phyloP scores from a whole-genome alignment of 92 coral and sea anemone species.

The Zoanthus gigantus region DNA sequence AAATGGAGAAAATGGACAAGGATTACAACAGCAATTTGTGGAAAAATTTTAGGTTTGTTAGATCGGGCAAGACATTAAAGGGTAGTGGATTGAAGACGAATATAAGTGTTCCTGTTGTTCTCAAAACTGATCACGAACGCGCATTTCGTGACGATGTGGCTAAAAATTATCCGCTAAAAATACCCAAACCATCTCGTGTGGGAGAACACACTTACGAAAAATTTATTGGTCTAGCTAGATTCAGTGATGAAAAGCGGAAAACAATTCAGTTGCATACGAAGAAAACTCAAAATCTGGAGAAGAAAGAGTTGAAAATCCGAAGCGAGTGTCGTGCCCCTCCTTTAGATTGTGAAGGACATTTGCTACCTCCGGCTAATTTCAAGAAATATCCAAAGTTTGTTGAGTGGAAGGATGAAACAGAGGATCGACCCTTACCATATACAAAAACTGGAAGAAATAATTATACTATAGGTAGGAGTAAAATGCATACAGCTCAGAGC shows the following conservation, averaged over 20 bases:
- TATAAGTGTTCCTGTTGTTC: slow-evolving; percentile 8
- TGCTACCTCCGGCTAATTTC: slow-evolving; percentile 72
- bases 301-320: slow-evolving; percentile 54
- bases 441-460: neutral
- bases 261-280: slow-evolving; percentile 61
- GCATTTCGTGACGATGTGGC: slow-evolving; percentile 64
- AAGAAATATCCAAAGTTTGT: slow-evolving; percentile 55
- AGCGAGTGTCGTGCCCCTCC: slow-evolving; percentile 92
- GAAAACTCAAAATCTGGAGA: slow-evolving; percentile 55
- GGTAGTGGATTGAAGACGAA: slow-evolving; percentile 15
- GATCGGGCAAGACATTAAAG: slow-evolving; percentile 68
- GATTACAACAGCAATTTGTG: slow-evolving; percentile 90
- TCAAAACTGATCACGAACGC: slow-evolving; percentile 26
- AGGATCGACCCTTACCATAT: slow-evolving; percentile 44
- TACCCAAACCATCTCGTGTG: slow-evolving; percentile 82
- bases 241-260: slow-evolving; percentile 63
- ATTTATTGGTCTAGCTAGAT: slow-evolving; percentile 68
- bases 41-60: slow-evolving; percentile 90
- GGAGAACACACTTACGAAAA: slow-evolving; percentile 77
- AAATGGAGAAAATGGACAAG: slow-evolving; percentile 67
- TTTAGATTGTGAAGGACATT: slow-evolving; percentile 77
- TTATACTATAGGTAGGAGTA: neutral
- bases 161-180: slow-evolving; percentile 69
- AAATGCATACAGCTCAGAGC: neutral
- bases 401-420: slow-evolving; percentile 17